A percentile compares a stretch with the other conserved stretches of the same genome.
These are phyloP conservation scores for Xenops minutus DNA, from an alignment of 2,797 vertebrate genomes.

Conservation along the genomic window DNA sequence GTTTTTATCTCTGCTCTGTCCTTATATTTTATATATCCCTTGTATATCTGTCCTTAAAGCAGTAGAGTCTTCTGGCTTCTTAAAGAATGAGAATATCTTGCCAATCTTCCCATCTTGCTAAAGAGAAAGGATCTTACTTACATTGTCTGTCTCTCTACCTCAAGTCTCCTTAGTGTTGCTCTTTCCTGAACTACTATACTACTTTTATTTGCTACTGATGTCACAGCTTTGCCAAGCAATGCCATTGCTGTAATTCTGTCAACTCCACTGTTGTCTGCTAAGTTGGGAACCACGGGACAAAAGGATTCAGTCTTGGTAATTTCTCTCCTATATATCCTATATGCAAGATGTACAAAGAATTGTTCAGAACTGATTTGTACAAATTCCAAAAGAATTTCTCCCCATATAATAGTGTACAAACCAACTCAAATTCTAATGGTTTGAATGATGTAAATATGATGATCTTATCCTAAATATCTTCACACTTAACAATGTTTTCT, in stretches of 20 bases:
- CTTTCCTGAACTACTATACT: not conserved
- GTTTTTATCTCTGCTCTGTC: not conserved
- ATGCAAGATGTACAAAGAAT: not conserved
- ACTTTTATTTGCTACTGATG: not conserved
- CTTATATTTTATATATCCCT: not conserved
- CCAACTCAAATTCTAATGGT: not conserved
- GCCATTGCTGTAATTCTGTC: not conserved
- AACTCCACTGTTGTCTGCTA: not conserved
- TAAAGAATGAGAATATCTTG: not conserved
- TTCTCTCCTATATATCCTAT: not conserved
- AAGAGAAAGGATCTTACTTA: not conserved
- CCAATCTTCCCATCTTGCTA: not conserved
- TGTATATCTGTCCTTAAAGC: not conserved
- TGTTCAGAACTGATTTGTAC: not conserved
- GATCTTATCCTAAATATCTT: not conserved
- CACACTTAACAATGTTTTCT: not conserved
- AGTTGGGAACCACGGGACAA: not conserved
- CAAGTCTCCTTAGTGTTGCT: not conserved
- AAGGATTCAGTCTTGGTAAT: not conserved
- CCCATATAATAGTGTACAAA: not conserved
- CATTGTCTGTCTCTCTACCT: not conserved
- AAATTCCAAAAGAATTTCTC: not conserved
- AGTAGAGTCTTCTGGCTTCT: not conserved
- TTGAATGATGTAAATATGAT: not conserved
- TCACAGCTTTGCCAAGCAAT: not conserved